phyloP scores from a whole-genome alignment of 37 sponge, comb jelly and placozoan species.

The Spongia lamella region DNA sequence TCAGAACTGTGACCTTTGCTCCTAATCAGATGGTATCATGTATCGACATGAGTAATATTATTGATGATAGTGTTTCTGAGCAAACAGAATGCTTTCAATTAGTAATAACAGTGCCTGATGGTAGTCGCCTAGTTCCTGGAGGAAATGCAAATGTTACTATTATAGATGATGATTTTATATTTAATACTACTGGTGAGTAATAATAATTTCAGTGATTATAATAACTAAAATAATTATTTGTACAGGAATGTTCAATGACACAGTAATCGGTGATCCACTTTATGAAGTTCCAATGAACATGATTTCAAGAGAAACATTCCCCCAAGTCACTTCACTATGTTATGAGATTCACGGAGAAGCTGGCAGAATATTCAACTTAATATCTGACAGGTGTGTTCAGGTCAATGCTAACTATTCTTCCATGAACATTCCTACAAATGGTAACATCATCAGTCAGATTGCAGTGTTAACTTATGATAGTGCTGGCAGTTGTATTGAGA shows the following conservation, averaged over 20 bases:
- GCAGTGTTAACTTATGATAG: conserved; percentile 6
- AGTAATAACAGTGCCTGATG: background rate
- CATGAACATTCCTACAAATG: background rate
- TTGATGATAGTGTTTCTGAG: conserved; percentile 36
- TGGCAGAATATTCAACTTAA: conserved; percentile 38
- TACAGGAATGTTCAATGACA: conserved; percentile 1
- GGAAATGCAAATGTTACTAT: conserved; percentile 10
- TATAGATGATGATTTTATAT: conserved; percentile 28
- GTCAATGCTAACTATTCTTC: conserved; percentile 39
- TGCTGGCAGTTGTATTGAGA: conserved; percentile 5
- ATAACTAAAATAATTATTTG: background rate
- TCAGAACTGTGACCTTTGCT: background rate
- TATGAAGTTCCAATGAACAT: conserved; percentile 11
- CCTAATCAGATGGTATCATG: background rate
- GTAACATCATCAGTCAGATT: conserved; percentile 32
- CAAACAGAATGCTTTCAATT: conserved; percentile 13
- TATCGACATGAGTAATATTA: background rate
- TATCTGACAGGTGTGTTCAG: conserved; percentile 40
- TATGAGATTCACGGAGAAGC: conserved; percentile 46
- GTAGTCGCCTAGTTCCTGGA: conserved; percentile 4
- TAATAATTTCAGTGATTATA: background rate
- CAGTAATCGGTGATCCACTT: conserved; percentile 28
- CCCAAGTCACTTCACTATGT: conserved; percentile 23
- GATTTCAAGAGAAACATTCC: background rate
- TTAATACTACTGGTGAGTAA: background rate